Evolutionary conservation across 2,113 vertebrate species (phyloP).

Genomic region (Nettapus auritus): DNA sequence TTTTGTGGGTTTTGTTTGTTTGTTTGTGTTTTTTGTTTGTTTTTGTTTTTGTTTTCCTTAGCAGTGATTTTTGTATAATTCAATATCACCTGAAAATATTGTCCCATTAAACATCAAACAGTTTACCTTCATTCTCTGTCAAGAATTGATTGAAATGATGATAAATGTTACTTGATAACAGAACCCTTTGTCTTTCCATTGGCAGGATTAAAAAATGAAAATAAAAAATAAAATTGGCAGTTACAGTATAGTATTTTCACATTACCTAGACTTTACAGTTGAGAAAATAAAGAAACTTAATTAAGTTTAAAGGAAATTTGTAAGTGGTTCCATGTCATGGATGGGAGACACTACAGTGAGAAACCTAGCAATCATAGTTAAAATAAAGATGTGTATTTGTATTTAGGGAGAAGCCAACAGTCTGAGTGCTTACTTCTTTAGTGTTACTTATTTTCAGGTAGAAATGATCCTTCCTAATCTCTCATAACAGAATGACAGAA

Average conservation of each 20-base stretch:
- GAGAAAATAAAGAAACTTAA: background rate
- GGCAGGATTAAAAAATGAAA: background rate
- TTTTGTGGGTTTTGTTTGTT: too few species aligned
- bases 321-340: background rate
- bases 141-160: background rate
- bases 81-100: background rate
- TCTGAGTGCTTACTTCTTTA: background rate
- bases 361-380: background rate
- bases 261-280: background rate
- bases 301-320: background rate
- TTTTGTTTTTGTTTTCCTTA: background rate
- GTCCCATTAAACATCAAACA: conserved; percentile 17
- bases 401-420: background rate
- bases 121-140: background rate
- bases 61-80: background rate
- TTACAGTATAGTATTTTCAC: background rate
- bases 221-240: background rate
- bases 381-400: background rate
- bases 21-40: too few species aligned
- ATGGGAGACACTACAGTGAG: background rate
- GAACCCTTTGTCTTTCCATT: background rate
- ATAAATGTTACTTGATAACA: background rate
- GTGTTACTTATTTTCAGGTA: background rate
- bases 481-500: background rate
- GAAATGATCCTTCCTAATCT: background rate